Evolutionary conservation across 2,888 invertebrate genomes (phyloP).

Genomic region (Synanthedon myopaeformis): DNA sequence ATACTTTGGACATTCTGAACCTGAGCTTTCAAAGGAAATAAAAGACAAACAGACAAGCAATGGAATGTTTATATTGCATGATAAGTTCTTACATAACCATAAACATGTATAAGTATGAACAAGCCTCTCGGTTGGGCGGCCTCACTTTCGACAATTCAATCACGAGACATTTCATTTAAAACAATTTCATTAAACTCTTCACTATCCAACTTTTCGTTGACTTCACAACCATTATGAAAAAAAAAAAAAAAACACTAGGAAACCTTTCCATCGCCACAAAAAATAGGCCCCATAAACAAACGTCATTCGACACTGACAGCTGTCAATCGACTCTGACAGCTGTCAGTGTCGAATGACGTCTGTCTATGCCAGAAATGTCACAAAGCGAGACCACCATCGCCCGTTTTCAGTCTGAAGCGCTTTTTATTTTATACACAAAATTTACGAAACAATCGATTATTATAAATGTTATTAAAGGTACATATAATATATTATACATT

Average conservation of each 20-base stretch:
- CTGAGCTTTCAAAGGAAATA: constrained; percentile 34
- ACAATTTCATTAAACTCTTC: constrained; percentile 17
- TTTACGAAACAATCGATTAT: constrained; percentile 31
- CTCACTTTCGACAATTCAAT: constrained; percentile 23
- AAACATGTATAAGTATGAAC: constrained; percentile 27
- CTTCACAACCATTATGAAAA: constrained; percentile 26
- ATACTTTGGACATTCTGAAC: too few species aligned
- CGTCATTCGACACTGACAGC: constrained; percentile 1
- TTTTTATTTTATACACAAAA: constrained; percentile 30
- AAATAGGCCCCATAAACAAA: constrained; percentile 4
- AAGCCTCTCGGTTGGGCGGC: constrained; percentile 33
- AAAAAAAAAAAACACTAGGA: constrained; percentile 8
- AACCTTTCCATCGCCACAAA: constrained; percentile 1
- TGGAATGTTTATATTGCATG: constrained; percentile 68
- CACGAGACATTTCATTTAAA: constrained; percentile 6
- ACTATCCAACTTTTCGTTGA: constrained; percentile 27
- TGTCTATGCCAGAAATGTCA: constrained; percentile 4
- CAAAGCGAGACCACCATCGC: constrained; percentile 40
- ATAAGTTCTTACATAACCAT: constrained; percentile 46
- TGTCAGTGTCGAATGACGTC: background rate
- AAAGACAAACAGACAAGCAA: constrained; percentile 57
- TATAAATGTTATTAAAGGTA: constrained; percentile 12
- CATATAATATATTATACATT: constrained; percentile 20
- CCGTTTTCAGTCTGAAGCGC: constrained; percentile 21
- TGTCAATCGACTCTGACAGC: background rate